Evolutionary conservation across 2,888 invertebrate species (phyloP).

Genomic region (Orthosia gothica): DNA sequence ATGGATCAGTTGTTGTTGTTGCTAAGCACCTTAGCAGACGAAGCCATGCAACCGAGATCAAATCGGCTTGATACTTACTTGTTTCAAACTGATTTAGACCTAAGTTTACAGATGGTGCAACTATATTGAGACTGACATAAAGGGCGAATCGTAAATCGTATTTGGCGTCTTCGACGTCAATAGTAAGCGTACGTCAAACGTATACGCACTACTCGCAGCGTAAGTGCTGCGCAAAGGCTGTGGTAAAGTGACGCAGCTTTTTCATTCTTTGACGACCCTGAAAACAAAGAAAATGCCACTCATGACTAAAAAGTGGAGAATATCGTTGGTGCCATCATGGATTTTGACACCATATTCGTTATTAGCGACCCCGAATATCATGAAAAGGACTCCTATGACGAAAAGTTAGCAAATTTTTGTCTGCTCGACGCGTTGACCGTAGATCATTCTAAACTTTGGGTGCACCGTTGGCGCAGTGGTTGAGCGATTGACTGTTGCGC

Average conservation of each 20-base stretch:
- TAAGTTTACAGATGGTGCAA: conserved; percentile 11
- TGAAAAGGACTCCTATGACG: too few species aligned
- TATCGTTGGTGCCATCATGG: too few species aligned
- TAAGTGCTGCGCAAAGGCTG: not conserved
- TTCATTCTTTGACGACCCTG: too few species aligned
- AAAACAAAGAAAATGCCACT: too few species aligned
- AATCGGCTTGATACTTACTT: conserved; percentile 34
- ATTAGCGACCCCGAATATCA: too few species aligned
- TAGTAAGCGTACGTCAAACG: not conserved
- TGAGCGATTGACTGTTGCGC: too few species aligned
- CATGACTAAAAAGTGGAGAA: too few species aligned
- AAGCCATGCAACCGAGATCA: not conserved
- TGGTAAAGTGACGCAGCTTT: not conserved
- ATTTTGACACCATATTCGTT: too few species aligned
- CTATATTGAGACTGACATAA: not conserved
- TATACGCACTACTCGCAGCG: not conserved
- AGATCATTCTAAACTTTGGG: too few species aligned
- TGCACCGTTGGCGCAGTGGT: too few species aligned
- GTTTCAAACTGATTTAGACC: conserved; percentile 13
- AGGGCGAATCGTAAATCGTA: not conserved
- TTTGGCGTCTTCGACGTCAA: not conserved
- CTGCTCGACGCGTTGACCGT: too few species aligned
- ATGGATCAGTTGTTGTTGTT: conserved; percentile 23
- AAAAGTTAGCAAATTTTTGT: too few species aligned
- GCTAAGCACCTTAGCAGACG: conserved; percentile 20